Percentiles rank a stretch among this genome's conserved stretches.
phyloP scores from a whole-genome alignment of 2,113 vertebrate genomes.

The Eulacestoma nigropectus region DNA sequence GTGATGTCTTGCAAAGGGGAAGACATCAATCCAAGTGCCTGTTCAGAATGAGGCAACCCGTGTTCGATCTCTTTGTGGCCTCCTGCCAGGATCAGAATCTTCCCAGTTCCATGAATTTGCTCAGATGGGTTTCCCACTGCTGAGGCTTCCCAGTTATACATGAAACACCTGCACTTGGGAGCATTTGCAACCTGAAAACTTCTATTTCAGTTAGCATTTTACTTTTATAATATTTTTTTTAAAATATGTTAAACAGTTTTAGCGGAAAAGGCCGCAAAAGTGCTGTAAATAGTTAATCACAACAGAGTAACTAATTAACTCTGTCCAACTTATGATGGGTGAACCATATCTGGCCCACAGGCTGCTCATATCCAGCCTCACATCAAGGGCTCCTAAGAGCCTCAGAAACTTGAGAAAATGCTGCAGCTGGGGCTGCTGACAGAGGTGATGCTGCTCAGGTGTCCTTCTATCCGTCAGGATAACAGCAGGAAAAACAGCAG shows the following conservation, averaged over 20 bases:
- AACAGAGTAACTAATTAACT: neutral
- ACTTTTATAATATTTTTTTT: neutral
- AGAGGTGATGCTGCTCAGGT: neutral
- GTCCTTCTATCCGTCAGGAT: neutral
- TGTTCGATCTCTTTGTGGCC: neutral
- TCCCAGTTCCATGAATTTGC: neutral
- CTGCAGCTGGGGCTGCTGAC: neutral
- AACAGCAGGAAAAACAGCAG: neutral
- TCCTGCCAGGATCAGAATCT: neutral
- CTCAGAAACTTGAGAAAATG: neutral
- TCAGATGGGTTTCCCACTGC: neutral
- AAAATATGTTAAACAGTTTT: neutral
- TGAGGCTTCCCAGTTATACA: neutral
- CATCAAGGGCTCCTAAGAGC: neutral
- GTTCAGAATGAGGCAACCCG: neutral
- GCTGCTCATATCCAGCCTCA: neutral
- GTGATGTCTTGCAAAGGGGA: neutral
- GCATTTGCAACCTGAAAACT: neutral
- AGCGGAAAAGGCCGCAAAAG: neutral
- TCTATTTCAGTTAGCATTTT: neutral
- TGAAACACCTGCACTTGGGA: neutral
- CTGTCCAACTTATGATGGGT: fast-evolving
- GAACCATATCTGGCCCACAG: neutral
- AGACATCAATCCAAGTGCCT: neutral
- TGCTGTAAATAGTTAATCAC: neutral